Percentiles rank a stretch among this genome's conserved stretches.
Conservation (phyloP, 2,113 vertebrate genomes). For the Tor tambroides region DNA sequence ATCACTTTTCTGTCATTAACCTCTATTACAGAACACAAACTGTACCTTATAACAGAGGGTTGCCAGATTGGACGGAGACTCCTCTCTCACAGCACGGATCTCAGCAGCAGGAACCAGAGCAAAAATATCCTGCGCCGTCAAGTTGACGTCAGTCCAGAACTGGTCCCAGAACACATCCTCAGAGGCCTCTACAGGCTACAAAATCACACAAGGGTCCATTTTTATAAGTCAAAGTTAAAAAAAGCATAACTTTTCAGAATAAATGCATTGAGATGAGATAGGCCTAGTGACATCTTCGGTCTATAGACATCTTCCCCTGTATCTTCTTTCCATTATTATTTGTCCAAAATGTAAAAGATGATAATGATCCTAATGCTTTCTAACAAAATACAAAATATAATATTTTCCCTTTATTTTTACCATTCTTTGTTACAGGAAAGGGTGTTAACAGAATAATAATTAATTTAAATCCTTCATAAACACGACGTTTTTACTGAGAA, state of each 20-base stretch:
- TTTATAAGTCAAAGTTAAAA: not conserved
- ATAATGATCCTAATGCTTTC: not conserved
- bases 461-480: not conserved
- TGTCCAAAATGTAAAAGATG: not conserved
- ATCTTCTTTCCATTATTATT: not conserved
- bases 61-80: conserved; percentile 96
- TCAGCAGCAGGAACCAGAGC: conserved; percentile 95
- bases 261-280: not conserved
- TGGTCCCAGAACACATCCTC: conserved; percentile 99
- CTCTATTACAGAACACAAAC: not conserved
- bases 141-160: conserved; percentile 96
- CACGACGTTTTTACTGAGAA: not conserved
- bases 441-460: not conserved
- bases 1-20: not conserved
- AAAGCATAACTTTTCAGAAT: not conserved
- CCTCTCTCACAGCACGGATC: conserved; percentile 95
- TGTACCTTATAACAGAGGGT: conserved; percentile 97
- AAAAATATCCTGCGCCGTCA: conserved; percentile 97
- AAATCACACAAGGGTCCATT: not conserved
- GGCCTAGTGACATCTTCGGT: not conserved
- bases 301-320: not conserved
- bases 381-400: not conserved
- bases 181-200: conserved; percentile 94
- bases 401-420: not conserved
- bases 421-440: not conserved